A percentile compares a stretch with the other conserved stretches of the same genome.
phyloP scores from a whole-genome alignment of 2,797 vertebrate genomes.

The Pteronotus mesoamericanus region DNA sequence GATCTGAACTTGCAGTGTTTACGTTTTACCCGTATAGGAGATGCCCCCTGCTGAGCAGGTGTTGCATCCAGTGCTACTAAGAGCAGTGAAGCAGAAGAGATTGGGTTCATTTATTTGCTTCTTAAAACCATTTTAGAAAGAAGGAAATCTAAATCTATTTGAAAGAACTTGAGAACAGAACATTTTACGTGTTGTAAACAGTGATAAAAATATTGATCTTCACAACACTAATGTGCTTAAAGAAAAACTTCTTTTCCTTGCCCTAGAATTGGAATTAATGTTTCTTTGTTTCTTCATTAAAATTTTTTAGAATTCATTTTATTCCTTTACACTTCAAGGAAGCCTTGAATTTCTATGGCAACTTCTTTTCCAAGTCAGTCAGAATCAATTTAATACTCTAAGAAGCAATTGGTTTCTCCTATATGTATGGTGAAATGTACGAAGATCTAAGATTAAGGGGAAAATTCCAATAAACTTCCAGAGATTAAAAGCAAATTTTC shows the following conservation, averaged over 20 bases:
- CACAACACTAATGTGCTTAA: neutral
- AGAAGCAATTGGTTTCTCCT: neutral
- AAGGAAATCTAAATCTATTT: neutral
- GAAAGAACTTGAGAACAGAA: neutral
- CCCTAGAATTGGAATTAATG: neutral
- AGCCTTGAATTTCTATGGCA: neutral
- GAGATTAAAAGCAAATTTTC: neutral
- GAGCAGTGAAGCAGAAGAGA: neutral
- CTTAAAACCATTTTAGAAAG: neutral
- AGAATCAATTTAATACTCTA: neutral
- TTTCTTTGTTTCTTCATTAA: neutral
- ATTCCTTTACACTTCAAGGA: neutral
- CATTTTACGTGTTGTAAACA: neutral
- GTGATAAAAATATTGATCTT: neutral
- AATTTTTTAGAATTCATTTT: neutral
- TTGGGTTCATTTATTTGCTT: neutral
- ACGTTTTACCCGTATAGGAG: neutral
- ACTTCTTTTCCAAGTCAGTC: neutral
- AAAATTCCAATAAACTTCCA: neutral
- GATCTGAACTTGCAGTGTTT: neutral
- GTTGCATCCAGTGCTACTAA: neutral
- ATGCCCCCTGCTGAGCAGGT: neutral
- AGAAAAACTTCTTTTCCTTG: neutral
- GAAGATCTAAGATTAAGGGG: neutral
- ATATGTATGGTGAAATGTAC: neutral